Conservation (phyloP, 1,140 invertebrate genomes). For the Leptonema lineaticorne region DNA sequence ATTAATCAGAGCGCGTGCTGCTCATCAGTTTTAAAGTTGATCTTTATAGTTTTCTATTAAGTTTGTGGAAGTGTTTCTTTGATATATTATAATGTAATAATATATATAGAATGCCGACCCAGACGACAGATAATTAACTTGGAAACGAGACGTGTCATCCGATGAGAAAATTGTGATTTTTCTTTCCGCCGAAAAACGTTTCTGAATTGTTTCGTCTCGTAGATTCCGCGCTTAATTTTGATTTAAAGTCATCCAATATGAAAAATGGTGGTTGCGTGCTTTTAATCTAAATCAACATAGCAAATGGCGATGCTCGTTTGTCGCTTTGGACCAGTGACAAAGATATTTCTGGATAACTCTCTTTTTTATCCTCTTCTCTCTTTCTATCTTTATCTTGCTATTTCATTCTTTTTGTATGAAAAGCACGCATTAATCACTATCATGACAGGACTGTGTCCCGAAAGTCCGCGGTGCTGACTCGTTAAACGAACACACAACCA, state of each 20-base stretch:
- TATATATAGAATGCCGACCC: background rate
- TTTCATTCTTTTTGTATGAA: no score
- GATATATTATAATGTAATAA: no score
- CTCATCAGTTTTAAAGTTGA: no score
- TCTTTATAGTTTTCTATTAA: no score
- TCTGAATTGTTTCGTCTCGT: background rate
- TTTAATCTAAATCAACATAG: conserved; percentile 30
- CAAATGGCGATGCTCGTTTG: conserved; percentile 31
- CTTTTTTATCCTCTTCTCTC: conserved; percentile 23
- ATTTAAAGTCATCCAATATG: conserved; percentile 14
- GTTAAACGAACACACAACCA: no score
- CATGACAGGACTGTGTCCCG: conserved; percentile 9
- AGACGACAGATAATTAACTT: background rate
- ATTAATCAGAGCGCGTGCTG: no score
- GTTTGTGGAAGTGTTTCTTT: background rate
- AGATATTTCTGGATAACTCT: conserved; percentile 40
- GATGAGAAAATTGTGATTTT: background rate
- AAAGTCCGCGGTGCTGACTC: conserved; percentile 4
- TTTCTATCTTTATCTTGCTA: no score
- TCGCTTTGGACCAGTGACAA: conserved; percentile 41
- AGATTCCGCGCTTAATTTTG: background rate
- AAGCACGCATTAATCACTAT: conserved; percentile 37
- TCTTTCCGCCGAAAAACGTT: background rate
- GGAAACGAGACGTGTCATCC: background rate
- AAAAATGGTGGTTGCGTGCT: conserved; percentile 1